A percentile compares a stretch with the other conserved stretches of the same genome.
Evolutionary conservation across 2,888 invertebrate genomes (phyloP).

Genomic region (Tipula helvola): DNA sequence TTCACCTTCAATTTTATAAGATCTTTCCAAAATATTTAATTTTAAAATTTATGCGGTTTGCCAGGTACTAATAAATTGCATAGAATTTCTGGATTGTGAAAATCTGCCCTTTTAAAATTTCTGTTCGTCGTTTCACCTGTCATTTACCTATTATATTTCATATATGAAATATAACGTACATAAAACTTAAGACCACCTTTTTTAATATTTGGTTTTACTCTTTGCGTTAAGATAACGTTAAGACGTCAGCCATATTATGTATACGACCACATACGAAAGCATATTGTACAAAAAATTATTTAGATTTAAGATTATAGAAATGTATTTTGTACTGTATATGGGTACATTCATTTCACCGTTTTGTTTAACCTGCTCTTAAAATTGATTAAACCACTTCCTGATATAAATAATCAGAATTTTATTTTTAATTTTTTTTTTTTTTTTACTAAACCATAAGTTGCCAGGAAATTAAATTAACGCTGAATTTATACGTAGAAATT

Average conservation of each 20-base stretch:
- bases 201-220: neutral
- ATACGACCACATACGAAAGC: neutral
- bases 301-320: neutral
- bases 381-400: slow-evolving; percentile 8
- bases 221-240: neutral
- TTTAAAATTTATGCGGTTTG: too few species aligned
- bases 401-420: neutral
- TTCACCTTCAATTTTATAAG: too few species aligned
- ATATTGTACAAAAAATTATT: neutral
- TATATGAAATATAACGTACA: too few species aligned
- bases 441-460: neutral
- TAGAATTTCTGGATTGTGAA: too few species aligned
- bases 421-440: neutral
- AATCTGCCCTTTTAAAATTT: too few species aligned
- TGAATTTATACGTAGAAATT: neutral
- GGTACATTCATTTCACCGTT: neutral
- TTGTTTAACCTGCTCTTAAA: slow-evolving; percentile 6
- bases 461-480: slow-evolving; percentile 9
- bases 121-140: neutral
- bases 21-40: too few species aligned
- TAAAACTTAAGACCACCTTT: too few species aligned
- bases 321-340: neutral
- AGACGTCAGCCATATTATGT: neutral
- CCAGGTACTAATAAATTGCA: too few species aligned
- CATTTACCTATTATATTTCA: neutral